Percentiles rank a stretch among this genome's conserved stretches.
Evolutionary conservation across 2,888 invertebrate genomes (phyloP).

Genomic region (Apoda limacodes): DNA sequence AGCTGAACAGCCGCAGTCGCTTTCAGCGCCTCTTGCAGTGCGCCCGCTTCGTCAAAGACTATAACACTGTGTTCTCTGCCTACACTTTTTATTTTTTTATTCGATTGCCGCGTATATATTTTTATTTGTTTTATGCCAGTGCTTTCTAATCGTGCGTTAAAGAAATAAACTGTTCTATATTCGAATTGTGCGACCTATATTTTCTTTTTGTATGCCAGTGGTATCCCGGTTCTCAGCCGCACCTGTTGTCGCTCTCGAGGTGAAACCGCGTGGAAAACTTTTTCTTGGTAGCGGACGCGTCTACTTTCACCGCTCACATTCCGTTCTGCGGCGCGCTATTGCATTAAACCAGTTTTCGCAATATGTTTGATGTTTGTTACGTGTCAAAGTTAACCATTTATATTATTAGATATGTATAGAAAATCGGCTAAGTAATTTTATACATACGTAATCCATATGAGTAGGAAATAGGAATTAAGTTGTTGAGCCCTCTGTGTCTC

Average conservation of each 20-base stretch:
- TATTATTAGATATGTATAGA: no score
- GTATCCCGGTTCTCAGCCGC: slow-evolving; percentile 16
- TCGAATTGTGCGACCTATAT: no score
- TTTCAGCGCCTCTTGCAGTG: slow-evolving; percentile 49
- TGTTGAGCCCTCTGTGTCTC: no score
- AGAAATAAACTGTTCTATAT: no score
- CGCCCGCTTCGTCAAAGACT: slow-evolving; percentile 43
- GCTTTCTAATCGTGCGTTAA: slow-evolving; percentile 3
- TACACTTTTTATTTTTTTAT: slow-evolving; percentile 19
- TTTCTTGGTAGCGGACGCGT: slow-evolving; percentile 59
- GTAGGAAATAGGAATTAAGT: no score
- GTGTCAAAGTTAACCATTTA: slow-evolving; percentile 33
- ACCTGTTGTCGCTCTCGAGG: slow-evolving; percentile 56
- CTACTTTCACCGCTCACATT: slow-evolving; percentile 64
- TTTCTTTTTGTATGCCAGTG: slow-evolving; percentile 10
- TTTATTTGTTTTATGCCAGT: slow-evolving; percentile 7
- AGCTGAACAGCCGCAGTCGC: slow-evolving; percentile 51
- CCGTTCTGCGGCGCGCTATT: slow-evolving; percentile 36
- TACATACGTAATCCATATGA: no score
- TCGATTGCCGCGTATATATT: slow-evolving; percentile 16
- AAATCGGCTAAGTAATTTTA: no score
- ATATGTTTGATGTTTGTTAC: slow-evolving; percentile 33
- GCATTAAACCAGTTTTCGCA: slow-evolving; percentile 39
- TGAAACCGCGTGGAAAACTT: slow-evolving; percentile 65
- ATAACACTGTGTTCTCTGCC: slow-evolving; percentile 33